Percentiles rank a stretch among this genome's conserved stretches.
Conservation (phyloP, 2,888 invertebrate genomes). For the Agrypnus murinus region DNA sequence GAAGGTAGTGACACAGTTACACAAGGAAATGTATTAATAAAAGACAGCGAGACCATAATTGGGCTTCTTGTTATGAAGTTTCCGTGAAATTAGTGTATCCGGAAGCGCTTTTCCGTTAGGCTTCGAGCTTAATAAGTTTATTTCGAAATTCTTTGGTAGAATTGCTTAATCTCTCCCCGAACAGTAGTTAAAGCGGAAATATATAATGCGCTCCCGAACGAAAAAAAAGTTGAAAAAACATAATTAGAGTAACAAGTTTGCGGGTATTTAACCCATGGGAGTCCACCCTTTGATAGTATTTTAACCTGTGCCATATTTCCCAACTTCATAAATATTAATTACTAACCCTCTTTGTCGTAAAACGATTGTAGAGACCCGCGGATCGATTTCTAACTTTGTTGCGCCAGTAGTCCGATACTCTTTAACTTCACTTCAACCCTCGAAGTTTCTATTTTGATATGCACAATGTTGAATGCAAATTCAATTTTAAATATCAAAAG, state of each 20-base stretch:
- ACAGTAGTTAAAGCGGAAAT: slow-evolving; percentile 54
- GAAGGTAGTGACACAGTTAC: neutral
- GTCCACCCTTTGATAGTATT: slow-evolving; percentile 54
- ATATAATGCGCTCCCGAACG: slow-evolving; percentile 49
- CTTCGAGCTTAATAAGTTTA: slow-evolving; percentile 53
- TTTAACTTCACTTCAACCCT: slow-evolving; percentile 6
- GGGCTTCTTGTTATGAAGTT: slow-evolving; percentile 37
- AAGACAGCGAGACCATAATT: slow-evolving; percentile 22
- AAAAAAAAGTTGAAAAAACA: slow-evolving; percentile 54
- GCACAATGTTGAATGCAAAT: slow-evolving; percentile 30
- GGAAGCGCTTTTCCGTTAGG: slow-evolving; percentile 41
- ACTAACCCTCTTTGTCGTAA: slow-evolving; percentile 45
- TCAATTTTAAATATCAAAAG: slow-evolving; percentile 32
- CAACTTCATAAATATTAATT: slow-evolving; percentile 54
- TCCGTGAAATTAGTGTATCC: slow-evolving; percentile 38
- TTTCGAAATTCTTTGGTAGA: slow-evolving; percentile 52
- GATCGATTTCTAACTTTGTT: slow-evolving; percentile 42
- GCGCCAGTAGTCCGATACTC: slow-evolving; percentile 17
- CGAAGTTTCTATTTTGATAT: slow-evolving; percentile 27
- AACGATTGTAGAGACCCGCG: slow-evolving; percentile 34
- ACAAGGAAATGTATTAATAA: neutral
- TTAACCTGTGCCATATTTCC: slow-evolving; percentile 53
- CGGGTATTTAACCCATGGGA: slow-evolving; percentile 53
- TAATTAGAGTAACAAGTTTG: slow-evolving; percentile 56
- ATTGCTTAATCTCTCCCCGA: slow-evolving; percentile 55